These are phyloP conservation scores for Pachypeltis micranthus DNA, from an alignment of 1,140 invertebrate genomes.

Conservation along the genomic window DNA sequence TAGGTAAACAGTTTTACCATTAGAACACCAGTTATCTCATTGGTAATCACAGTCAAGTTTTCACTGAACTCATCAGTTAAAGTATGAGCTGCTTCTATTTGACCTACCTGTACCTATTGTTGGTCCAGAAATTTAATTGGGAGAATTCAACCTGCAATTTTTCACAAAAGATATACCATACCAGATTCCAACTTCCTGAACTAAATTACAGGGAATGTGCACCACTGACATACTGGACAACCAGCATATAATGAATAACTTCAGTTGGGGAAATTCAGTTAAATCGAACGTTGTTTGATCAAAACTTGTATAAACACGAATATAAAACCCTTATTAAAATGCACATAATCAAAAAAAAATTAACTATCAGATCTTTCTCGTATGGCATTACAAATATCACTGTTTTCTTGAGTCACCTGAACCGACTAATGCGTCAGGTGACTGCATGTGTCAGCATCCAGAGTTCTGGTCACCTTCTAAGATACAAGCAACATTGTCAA, in stretches of 20 bases:
- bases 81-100: too few relatives aligned
- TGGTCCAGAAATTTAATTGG: too few relatives aligned
- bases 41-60: too few relatives aligned
- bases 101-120: too few relatives aligned
- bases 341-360: neutral
- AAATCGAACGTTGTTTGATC: neutral
- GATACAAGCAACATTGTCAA: constrained; percentile 81
- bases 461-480: constrained; percentile 62
- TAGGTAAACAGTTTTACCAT: too few relatives aligned
- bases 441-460: constrained; percentile 41
- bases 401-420: constrained; percentile 21
- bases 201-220: too few relatives aligned
- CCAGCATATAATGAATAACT: neutral
- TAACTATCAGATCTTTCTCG: neutral
- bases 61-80: too few relatives aligned
- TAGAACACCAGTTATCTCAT: too few relatives aligned
- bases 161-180: too few relatives aligned
- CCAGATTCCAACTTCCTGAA: too few relatives aligned
- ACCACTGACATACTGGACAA: neutral
- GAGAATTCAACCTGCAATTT: too few relatives aligned
- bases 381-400: constrained; percentile 5
- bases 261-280: neutral
- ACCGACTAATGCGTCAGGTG: constrained; percentile 33
- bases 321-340: neutral
- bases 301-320: neutral